Evolutionary conservation across 2,888 invertebrate genomes (phyloP).

Genomic region (Lithophane ornitopus): DNA sequence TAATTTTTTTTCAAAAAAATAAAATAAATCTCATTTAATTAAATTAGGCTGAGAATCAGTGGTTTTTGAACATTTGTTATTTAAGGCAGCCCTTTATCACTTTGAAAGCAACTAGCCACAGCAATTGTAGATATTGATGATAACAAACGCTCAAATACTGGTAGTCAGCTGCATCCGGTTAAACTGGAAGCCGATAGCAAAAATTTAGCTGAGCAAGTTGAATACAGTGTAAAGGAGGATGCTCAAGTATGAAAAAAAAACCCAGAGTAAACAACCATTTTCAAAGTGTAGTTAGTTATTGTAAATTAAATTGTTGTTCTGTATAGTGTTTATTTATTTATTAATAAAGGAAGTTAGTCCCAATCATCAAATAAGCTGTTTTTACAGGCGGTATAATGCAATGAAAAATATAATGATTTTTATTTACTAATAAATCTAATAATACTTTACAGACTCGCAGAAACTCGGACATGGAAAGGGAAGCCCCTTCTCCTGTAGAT

Average conservation of each 20-base stretch:
- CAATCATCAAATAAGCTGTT: neutral
- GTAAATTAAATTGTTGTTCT: neutral
- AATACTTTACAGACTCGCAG: constrained; percentile 67
- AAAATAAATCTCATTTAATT: neutral
- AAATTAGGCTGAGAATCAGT: neutral
- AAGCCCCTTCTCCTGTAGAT: constrained; percentile 79
- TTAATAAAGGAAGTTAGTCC: neutral
- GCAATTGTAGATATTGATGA: neutral
- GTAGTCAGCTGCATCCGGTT: too few species aligned
- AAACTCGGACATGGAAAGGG: constrained; percentile 66
- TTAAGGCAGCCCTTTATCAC: neutral
- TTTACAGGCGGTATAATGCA: neutral
- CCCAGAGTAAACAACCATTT: neutral
- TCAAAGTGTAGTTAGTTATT: neutral
- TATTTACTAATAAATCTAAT: neutral
- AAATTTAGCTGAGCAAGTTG: neutral
- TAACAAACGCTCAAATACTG: neutral
- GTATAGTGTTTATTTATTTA: neutral
- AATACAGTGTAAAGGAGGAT: neutral
- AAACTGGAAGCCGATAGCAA: neutral
- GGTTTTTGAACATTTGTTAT: neutral
- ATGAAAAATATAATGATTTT: neutral
- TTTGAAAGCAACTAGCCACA: neutral
- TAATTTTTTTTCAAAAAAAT: neutral
- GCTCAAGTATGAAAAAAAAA: too few species aligned